Percentiles rank a stretch among this genome's conserved stretches.
Evolutionary conservation across 2,113 vertebrate genomes (phyloP).

Genomic region (Nesogale talazaci): DNA sequence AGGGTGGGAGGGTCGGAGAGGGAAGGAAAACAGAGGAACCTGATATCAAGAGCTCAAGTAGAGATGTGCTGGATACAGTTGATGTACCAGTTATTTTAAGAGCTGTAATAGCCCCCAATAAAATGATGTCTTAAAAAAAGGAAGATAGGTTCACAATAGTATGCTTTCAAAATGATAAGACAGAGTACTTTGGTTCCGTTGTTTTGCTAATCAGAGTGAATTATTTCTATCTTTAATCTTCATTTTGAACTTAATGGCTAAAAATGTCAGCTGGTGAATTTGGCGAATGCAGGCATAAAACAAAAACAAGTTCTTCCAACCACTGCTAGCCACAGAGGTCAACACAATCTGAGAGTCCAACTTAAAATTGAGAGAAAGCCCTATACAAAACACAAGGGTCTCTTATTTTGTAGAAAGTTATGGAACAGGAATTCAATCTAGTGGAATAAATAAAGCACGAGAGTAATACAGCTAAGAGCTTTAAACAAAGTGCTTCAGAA

Average conservation of each 20-base stretch:
- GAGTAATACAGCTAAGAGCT: background rate
- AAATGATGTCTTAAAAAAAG: background rate
- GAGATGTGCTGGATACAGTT: no score
- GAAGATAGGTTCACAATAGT: background rate
- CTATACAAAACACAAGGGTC: background rate
- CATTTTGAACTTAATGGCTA: conserved; percentile 49
- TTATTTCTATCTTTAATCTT: conserved; percentile 61
- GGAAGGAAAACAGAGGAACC: no score
- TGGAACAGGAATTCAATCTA: background rate
- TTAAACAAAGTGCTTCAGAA: conserved; percentile 22
- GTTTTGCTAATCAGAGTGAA: conserved; percentile 30
- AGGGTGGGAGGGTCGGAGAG: no score
- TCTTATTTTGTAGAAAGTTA: conserved; percentile 24
- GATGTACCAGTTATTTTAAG: no score
- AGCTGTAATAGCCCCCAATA: no score
- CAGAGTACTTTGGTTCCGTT: conserved; percentile 36
- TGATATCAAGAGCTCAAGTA: no score
- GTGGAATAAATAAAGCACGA: background rate
- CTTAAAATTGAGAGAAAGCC: conserved; percentile 43
- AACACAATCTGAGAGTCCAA: conserved; percentile 10
- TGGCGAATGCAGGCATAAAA: background rate
- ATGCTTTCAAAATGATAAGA: conserved; percentile 33
- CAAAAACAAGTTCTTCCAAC: background rate
- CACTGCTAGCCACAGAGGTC: background rate
- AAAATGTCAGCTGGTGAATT: conserved; percentile 24